Conservation (phyloP, 2,888 invertebrate genomes). For the Pyrrhia umbra region DNA sequence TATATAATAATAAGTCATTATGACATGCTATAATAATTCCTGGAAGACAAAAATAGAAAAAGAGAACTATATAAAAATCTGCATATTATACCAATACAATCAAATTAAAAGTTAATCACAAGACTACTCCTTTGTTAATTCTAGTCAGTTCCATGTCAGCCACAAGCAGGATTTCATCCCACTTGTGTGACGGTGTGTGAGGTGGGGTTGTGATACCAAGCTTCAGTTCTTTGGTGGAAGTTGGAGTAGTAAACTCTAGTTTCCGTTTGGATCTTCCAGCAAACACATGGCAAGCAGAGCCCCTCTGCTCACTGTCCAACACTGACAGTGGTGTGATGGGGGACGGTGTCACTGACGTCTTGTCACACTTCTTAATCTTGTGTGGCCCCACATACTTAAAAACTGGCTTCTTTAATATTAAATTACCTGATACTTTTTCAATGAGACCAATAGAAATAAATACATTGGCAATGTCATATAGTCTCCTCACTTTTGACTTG, state of each 20-base stretch:
- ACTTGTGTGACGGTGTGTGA: constrained; percentile 87
- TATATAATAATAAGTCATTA: constrained; percentile 57
- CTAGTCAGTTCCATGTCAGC: constrained; percentile 90
- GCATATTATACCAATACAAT: constrained; percentile 66
- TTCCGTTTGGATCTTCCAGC: constrained; percentile 86
- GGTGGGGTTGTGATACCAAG: constrained; percentile 83
- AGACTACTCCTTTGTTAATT: constrained; percentile 86
- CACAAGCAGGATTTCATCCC: constrained; percentile 90
- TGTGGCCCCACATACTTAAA: constrained; percentile 92
- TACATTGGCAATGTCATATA: constrained; percentile 95
- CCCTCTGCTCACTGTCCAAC: constrained; percentile 73
- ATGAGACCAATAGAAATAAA: constrained; percentile 93
- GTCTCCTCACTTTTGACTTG: constrained; percentile 92
- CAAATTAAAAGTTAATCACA: constrained; percentile 74
- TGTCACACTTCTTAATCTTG: constrained; percentile 80
- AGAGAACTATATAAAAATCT: constrained; percentile 73
- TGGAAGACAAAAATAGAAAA: constrained; percentile 81
- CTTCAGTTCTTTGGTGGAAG: constrained; percentile 77
- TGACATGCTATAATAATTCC: constrained; percentile 68
- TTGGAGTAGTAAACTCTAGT: constrained; percentile 85
- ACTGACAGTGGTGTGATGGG: constrained; percentile 82
- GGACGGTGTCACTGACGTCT: constrained; percentile 74
- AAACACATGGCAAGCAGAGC: constrained; percentile 77
- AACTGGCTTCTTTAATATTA: constrained; percentile 91
- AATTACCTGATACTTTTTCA: constrained; percentile 91